Evolutionary conservation across 2,888 invertebrate species (phyloP).

Genomic region (Ormyrus nitidulus): DNA sequence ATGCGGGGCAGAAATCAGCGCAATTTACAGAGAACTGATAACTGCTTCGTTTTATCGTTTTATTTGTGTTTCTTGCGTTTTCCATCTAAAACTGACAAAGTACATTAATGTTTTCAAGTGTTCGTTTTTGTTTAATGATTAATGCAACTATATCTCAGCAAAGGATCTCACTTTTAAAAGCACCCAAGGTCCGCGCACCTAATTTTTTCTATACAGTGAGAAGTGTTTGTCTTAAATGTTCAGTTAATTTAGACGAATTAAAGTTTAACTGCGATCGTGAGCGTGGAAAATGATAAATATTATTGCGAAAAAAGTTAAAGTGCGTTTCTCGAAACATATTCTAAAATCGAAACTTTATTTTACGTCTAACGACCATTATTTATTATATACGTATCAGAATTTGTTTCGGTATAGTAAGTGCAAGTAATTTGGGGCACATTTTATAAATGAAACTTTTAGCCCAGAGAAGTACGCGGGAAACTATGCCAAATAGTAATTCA

Average conservation of each 20-base stretch:
- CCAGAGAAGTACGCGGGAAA: too few species aligned
- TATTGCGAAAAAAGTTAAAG: conserved; percentile 45
- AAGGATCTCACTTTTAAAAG: conserved; percentile 37
- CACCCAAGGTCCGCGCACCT: conserved; percentile 39
- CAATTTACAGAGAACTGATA: conserved; percentile 9
- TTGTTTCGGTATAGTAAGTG: not conserved
- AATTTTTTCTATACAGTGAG: not conserved
- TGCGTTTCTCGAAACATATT: conserved; percentile 52
- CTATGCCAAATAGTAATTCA: not conserved
- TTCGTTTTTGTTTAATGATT: conserved; percentile 28
- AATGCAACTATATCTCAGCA: conserved; percentile 38
- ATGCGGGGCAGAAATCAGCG: conserved; percentile 44
- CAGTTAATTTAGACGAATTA: not conserved
- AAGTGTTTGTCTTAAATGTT: not conserved
- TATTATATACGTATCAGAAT: not conserved
- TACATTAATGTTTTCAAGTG: conserved; percentile 13
- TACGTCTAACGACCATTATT: not conserved
- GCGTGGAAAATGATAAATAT: conserved; percentile 36
- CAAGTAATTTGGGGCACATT: conserved; percentile 28
- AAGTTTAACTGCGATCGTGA: conserved; percentile 48
- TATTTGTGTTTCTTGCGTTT: conserved; percentile 31
- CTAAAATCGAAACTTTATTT: not conserved
- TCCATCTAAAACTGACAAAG: conserved; percentile 21
- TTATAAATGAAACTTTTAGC: too few species aligned
- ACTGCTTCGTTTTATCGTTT: conserved; percentile 30